Base-by-base conservation (phyloP, 2,113 vertebrate species). In the Eurypyga helias region DNA sequence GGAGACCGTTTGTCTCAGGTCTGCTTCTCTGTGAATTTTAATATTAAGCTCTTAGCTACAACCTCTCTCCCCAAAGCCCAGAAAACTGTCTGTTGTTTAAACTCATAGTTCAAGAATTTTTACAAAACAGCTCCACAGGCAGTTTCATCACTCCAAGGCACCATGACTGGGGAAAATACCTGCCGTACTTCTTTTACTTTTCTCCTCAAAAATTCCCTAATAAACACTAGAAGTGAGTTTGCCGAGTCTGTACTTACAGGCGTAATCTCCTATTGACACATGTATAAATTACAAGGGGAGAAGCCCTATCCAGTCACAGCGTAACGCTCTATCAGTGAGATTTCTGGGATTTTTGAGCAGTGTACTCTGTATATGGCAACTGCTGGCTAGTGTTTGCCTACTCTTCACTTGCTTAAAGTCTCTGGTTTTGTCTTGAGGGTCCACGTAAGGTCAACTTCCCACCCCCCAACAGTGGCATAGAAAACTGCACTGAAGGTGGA, bases 351-450 rank as follows among this genome's bases (percentile, higher is more conserved):
- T 96, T 95, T 95, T 96, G 84, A 83, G 94, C 86, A 92, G 81
- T 97, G 97, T 92, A 87, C 94, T 98, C 97, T 97, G 92, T 36
- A 96, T 98, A 96, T 96, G 96, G 98, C 97, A 97, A 98, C 97
- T 95, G 91, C 88, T 73, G 92, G 90, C 64, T 90, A 83, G 52
- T 97, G 97, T 97, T 97, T 97, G 97, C 96, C 96, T 95, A 95
- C 77, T 96, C 97, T 96, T 87, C 92, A 60, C 96, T 96, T 87
- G 87, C 87, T 95, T 95, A 88, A 96, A 96, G 94, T 92, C 88
- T 87, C 86, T 80, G 78, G 95, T 97, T 98, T 98, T 98, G 96
- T 98, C 97, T 96, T 89, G 72, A 97, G 93, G 96, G 95, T 97
- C 96, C 88, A 81, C 58, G 0, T 91, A 84, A 97, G 97, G 97